Base-by-base conservation (phyloP, 2,113 vertebrate genomes). In the Donacobius atricapilla region DNA sequence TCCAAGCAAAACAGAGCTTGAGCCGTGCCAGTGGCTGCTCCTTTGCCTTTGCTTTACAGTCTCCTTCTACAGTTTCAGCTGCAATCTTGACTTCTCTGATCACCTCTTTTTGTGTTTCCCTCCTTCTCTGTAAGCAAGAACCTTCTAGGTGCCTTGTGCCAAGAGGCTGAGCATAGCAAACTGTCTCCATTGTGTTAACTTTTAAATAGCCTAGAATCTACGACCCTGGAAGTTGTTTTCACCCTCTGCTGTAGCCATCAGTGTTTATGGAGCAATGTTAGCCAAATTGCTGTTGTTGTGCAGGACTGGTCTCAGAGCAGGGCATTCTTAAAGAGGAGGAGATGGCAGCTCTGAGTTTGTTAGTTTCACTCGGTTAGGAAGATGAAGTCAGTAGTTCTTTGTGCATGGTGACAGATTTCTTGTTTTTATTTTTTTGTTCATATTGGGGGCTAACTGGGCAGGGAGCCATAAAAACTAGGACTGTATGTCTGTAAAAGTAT, bases 401-500 rank as follows among this genome's bases (percentile, higher is more conserved):
- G 53, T 86, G 56, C 24, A 33, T 69, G 50, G 48, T 77, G 53
- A 54, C 40, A 80, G 54, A 79, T 75, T 53, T 31, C 71, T 83
- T 88, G 63, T 3, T 66, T 84, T 91, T 65, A 35, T 39, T 66
- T 90, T 90, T 90, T 83, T 90, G 48, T 79, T 87, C 42, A 2
- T 80, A 58, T 6, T 90, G 47, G 61, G 33, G 35, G 33, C 12
- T 50, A 87, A 57, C 58, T 66, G 64, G 83, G 85, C 71, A 93
- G 64, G 47, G 78, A 91, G 58, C 63, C 75, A 51, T 70, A 65
- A 85, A 93, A 68, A 87, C 47, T 27, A 61, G n/a, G 21, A 42
- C 60, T 47, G 6, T 77, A 16, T 85, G 66, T 88, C 77, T 94
- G 87, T 88, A 91, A 78, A 94, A 94, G 73, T 88, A 81, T 77